Evolutionary conservation across 2,888 invertebrate genomes (phyloP), one percentile per base, ranked within the genome.

Genomic region (Palloptera scutellata): DNA sequence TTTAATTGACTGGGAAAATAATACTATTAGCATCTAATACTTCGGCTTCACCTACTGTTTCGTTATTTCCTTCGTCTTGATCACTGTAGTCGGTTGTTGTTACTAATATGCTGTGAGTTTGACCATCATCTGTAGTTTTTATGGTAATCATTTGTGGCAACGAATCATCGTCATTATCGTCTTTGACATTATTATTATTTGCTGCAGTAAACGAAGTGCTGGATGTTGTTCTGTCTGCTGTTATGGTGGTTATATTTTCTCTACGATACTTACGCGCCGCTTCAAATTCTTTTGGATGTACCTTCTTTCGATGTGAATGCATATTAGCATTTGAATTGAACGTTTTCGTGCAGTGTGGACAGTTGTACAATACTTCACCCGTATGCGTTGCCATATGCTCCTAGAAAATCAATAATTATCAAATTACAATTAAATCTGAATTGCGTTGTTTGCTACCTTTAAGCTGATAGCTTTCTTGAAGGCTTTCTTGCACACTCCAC

Each of bases 351-450:
- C 85, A 85, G 67, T 84, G 80, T 0, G 81, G 81, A 55, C 85
- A 85, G 55, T 78, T 82, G 71, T 85, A 85, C 11, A 85, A 73
- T 53, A 82, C 81, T 66, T 85, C 84, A 19, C 81, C 79, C 0
- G 85, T 85, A 54, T 85, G 85, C 41, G 78, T 80, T 19, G 85
- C 79, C 81, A 85, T 84, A 71, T 85, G 85, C 69, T 85, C 85
- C 78, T 74, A 20, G n/a, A 62, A 58, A 61, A 4, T 48, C 64
- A 45, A 48, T 17, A 20, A 43, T 20, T 48, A 54, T 9, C 11
- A 0, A 66, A 70, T 13, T 48, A 17, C 19, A 5, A 42, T 10
- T 3, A 30, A 20, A n/a, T 43, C 43, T 15, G 10, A 12, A 51
- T 8, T 15, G 15, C 5, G 17, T 20, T 45, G 11, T 17, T 40